Conservation (phyloP, 1,140 invertebrate genomes). For the Calosoma granatense region DNA sequence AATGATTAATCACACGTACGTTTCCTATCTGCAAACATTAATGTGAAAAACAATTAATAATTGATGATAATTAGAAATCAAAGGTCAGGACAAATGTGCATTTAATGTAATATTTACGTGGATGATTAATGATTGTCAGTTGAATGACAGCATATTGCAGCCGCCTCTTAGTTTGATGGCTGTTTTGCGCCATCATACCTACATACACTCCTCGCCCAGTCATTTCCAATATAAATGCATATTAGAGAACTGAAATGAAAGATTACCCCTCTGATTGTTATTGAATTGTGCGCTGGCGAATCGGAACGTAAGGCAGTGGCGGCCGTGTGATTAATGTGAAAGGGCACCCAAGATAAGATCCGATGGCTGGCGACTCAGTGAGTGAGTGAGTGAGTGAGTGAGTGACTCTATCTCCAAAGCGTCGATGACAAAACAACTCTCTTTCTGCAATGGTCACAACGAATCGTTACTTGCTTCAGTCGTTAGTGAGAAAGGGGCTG, state of each 20-base stretch:
- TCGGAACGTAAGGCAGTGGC: not conserved
- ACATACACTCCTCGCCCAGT: not conserved
- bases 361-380: too few relatives aligned
- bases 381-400: not conserved
- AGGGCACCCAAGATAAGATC: not conserved
- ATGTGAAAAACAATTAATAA: not conserved
- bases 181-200: not conserved
- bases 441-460: not conserved
- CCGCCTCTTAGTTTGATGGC: not conserved
- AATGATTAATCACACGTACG: too few relatives aligned
- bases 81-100: too few relatives aligned
- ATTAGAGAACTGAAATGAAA: constrained; percentile 3
- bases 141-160: not conserved
- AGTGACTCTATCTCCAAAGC: not conserved
- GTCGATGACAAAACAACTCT: constrained; percentile 1
- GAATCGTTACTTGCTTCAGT: too few relatives aligned
- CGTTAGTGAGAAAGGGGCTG: too few relatives aligned
- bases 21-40: not conserved
- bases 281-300: not conserved
- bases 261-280: constrained; percentile 2
- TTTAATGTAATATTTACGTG: not conserved
- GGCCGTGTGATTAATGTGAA: constrained; percentile 3
- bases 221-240: constrained; percentile 9
- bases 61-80: too few relatives aligned
- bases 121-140: not conserved